These are phyloP conservation scores for Columba janthina DNA, from an alignment of 2,113 vertebrate species.

Conservation along the genomic window DNA sequence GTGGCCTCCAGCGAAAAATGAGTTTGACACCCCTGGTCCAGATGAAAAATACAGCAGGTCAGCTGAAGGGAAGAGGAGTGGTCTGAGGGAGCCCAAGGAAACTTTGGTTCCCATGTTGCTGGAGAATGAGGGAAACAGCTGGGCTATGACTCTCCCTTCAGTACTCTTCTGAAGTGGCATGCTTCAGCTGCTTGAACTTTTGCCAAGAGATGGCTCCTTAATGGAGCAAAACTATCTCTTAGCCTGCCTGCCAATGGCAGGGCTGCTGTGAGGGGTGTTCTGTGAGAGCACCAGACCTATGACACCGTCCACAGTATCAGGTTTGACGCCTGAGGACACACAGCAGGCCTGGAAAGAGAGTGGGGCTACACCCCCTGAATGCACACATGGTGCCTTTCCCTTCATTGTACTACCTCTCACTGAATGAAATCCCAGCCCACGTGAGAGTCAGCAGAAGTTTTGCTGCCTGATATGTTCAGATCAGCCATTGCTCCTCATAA, in stretches of 20 bases:
- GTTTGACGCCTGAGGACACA: background rate
- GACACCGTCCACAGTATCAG: background rate
- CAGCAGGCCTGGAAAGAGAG: background rate
- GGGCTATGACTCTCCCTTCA: background rate
- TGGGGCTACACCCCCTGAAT: background rate
- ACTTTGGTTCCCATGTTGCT: background rate
- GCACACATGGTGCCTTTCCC: background rate
- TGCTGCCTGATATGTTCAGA: background rate
- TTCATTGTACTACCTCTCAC: background rate
- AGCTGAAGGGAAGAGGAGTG: background rate
- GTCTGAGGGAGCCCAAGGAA: background rate
- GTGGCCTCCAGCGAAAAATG: too few species aligned
- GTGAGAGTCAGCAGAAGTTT: background rate
- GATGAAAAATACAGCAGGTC: background rate
- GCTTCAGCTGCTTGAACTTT: conserved; percentile 12
- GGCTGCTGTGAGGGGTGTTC: background rate
- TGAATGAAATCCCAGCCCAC: background rate
- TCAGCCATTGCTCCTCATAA: background rate
- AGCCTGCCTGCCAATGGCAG: background rate
- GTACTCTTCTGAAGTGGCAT: background rate
- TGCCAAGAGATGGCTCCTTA: background rate
- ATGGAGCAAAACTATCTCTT: background rate
- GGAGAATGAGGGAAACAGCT: background rate
- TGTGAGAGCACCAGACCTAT: background rate
- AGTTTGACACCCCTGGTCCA: too few species aligned